These are phyloP conservation scores for Harpagifer antarcticus DNA, from an alignment of 2,797 vertebrate species.

Conservation along the genomic window DNA sequence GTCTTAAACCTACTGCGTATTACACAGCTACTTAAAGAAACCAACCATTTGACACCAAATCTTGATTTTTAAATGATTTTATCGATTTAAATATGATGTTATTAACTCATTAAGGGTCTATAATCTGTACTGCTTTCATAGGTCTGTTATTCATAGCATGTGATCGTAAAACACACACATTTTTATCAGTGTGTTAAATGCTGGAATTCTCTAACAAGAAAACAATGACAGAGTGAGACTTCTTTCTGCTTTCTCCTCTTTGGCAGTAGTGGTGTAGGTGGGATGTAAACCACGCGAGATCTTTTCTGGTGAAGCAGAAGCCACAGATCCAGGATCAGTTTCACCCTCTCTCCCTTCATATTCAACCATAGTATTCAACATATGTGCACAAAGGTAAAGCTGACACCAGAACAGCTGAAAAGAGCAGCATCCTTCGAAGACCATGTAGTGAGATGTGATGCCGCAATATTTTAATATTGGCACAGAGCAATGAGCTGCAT, in stretches of 20 bases:
- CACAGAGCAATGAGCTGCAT: constrained; percentile 56
- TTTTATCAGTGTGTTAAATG: not conserved
- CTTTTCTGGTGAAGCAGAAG: constrained; percentile 52
- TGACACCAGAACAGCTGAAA: constrained; percentile 56
- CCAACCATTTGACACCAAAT: too few species aligned
- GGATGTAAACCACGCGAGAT: constrained; percentile 80
- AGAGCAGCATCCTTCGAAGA: constrained; percentile 19
- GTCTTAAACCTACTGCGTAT: too few species aligned
- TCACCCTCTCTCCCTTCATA: not conserved
- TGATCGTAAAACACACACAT: not conserved
- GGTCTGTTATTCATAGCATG: too few species aligned
- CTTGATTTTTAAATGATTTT: too few species aligned
- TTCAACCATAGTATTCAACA: not conserved
- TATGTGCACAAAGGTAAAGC: constrained; percentile 4
- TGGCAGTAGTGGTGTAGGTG: constrained; percentile 48
- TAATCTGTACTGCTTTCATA: too few species aligned
- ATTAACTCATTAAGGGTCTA: too few species aligned
- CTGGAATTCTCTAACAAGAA: constrained; percentile 5
- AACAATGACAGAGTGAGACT: constrained; percentile 54
- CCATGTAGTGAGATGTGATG: constrained; percentile 50
- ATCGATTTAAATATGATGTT: too few species aligned
- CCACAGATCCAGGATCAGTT: constrained; percentile 70
- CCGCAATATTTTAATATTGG: constrained; percentile 76
- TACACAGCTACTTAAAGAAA: too few species aligned
- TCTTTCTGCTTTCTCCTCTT: constrained; percentile 28